These are phyloP conservation scores for Andricus curvator DNA, from an alignment of 2,888 invertebrate species.

Conservation along the genomic window DNA sequence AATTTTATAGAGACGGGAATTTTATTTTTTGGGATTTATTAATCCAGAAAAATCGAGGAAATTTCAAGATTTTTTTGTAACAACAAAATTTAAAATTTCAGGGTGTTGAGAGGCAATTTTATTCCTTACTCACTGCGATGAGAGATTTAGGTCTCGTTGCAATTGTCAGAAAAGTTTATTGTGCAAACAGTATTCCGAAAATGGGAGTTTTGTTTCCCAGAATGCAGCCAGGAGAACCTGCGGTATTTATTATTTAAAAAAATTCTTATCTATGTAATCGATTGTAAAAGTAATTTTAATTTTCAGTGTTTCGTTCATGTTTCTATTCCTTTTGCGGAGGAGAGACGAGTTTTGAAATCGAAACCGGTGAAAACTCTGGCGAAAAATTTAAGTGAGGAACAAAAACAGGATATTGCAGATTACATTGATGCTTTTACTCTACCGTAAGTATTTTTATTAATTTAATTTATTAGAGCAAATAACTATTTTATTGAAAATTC, in stretches of 20 bases:
- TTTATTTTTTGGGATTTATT: neutral
- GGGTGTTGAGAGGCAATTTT: constrained; percentile 41
- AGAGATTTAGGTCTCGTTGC: constrained; percentile 45
- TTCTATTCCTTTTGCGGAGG: constrained; percentile 49
- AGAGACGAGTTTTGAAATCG: constrained; percentile 42
- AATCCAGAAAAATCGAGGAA: neutral
- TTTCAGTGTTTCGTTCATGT: constrained; percentile 51
- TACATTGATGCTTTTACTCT: constrained; percentile 54
- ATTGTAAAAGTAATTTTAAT: neutral
- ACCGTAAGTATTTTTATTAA: neutral
- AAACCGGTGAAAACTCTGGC: constrained; percentile 33
- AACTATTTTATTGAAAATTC: neutral
- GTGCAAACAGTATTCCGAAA: constrained; percentile 46
- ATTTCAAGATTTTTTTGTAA: neutral
- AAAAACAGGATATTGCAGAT: constrained; percentile 45
- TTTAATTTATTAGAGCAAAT: neutral
- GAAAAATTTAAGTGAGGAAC: constrained; percentile 30
- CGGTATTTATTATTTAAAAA: constrained; percentile 45
- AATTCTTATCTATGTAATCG: neutral
- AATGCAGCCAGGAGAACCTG: constrained; percentile 45
- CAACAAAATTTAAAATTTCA: neutral
- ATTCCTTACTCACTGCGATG: constrained; percentile 52
- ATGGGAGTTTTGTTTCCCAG: constrained; percentile 55
- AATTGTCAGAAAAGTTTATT: constrained; percentile 52
- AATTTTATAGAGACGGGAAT: too few species aligned